A percentile compares a stretch with the other conserved stretches of the same genome.
These are phyloP conservation scores for Sciurus vulgaris DNA, from an alignment of 2,797 vertebrate species.

Conservation along the genomic window DNA sequence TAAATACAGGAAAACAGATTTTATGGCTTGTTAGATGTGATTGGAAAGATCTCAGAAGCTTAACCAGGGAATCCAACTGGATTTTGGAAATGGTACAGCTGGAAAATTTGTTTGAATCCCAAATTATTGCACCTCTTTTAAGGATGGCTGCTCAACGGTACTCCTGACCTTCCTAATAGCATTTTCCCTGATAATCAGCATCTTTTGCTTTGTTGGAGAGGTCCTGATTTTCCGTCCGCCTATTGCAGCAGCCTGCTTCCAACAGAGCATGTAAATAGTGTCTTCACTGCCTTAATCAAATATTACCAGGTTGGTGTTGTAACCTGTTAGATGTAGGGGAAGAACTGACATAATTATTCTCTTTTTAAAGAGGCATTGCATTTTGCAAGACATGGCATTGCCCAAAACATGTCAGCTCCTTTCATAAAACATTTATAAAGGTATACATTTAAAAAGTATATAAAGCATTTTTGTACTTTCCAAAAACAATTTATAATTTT, in stretches of 20 bases:
- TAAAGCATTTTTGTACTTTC: not conserved
- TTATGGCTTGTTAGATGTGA: not conserved
- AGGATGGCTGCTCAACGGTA: rapidly evolving
- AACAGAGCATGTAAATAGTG: not conserved
- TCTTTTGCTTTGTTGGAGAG: not conserved
- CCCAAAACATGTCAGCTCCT: not conserved
- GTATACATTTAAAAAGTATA: not conserved
- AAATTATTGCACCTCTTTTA: not conserved
- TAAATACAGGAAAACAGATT: not conserved
- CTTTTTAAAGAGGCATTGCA: not conserved
- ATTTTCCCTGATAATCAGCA: not conserved
- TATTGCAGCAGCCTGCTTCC: not conserved
- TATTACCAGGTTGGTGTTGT: not conserved
- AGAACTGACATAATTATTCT: not conserved
- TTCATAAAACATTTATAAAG: not conserved
- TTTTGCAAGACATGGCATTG: not conserved
- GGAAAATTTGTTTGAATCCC: not conserved
- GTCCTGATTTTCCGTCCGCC: not conserved
- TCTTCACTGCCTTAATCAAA: not conserved
- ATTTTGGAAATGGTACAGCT: not conserved
- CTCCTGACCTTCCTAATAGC: not conserved
- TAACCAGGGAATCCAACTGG: not conserved
- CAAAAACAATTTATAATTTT: not conserved
- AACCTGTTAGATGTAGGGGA: not conserved
- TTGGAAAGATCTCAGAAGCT: not conserved